These are phyloP conservation scores for Bubo bubo DNA, from an alignment of 2,113 vertebrate species.

Conservation along the genomic window DNA sequence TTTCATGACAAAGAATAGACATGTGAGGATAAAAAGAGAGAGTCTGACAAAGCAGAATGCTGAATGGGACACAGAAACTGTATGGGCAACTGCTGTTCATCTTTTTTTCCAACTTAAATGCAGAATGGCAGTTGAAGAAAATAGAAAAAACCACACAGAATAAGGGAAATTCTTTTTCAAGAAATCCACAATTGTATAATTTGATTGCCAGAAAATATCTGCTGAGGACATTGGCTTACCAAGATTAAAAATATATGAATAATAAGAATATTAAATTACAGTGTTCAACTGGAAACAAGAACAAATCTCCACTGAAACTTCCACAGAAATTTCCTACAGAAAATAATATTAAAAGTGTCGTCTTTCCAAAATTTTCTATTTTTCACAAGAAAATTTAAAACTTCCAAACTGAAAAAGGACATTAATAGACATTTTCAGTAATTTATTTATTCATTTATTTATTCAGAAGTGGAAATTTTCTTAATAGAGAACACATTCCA, in stretches of 20 bases:
- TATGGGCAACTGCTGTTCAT: not conserved
- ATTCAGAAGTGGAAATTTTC: not conserved
- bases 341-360: not conserved
- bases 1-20: accelerated
- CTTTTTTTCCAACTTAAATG: not conserved
- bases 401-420: not conserved
- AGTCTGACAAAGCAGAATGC: not conserved
- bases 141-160: constrained; percentile 10
- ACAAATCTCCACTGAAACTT: not conserved
- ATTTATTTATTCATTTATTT: not conserved
- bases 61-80: not conserved
- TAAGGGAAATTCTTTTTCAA: constrained; percentile 20
- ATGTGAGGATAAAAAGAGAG: not conserved
- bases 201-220: constrained; percentile 51
- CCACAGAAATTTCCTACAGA: constrained; percentile 12
- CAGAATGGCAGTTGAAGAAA: not conserved
- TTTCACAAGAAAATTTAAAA: constrained; percentile 9
- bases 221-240: constrained; percentile 8
- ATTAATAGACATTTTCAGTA: not conserved
- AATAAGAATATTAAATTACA: constrained; percentile 58
- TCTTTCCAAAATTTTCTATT: not conserved
- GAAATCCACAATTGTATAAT: constrained; percentile 53
- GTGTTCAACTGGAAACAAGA: not conserved
- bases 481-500: not conserved
- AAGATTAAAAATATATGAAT: constrained; percentile 31